Conservation (phyloP, 2,797 vertebrate species). For the Delichon dasypus region DNA sequence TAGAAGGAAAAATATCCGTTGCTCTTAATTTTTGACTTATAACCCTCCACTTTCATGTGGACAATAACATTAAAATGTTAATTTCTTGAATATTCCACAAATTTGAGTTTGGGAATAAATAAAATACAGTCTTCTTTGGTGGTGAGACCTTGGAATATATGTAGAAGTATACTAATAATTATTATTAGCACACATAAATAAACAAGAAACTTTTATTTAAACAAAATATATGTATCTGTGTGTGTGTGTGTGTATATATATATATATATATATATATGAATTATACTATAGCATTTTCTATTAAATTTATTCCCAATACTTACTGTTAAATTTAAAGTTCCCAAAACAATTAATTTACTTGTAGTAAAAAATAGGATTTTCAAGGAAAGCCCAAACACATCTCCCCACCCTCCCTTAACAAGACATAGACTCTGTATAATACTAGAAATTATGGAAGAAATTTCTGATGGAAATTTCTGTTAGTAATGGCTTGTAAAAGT, state of each 20-base stretch:
- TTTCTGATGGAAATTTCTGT: not conserved
- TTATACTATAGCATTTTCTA: not conserved
- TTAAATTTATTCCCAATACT: not conserved
- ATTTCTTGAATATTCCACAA: slow-evolving; percentile 49
- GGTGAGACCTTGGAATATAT: not conserved
- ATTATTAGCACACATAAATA: not conserved
- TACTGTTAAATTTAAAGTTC: not conserved
- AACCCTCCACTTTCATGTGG: slow-evolving; percentile 66
- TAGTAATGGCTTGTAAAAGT: not conserved
- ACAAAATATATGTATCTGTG: not conserved
- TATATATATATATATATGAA: not conserved
- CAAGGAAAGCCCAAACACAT: not conserved
- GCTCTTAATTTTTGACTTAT: slow-evolving; percentile 81
- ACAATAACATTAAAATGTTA: slow-evolving; percentile 54
- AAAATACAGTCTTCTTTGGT: slow-evolving; percentile 4
- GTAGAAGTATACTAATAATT: not conserved
- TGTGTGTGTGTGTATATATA: too few species aligned
- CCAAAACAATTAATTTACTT: not conserved
- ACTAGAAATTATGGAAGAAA: not conserved
- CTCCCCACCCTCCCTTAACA: not conserved
- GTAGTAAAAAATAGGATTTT: not conserved
- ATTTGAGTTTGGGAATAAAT: slow-evolving; percentile 52
- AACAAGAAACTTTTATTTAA: slow-evolving; percentile 7
- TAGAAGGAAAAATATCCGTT: slow-evolving; percentile 89
- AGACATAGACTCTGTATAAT: not conserved